phyloP scores from a whole-genome alignment of 2,888 invertebrate species.

The Napeogenes sylphis region DNA sequence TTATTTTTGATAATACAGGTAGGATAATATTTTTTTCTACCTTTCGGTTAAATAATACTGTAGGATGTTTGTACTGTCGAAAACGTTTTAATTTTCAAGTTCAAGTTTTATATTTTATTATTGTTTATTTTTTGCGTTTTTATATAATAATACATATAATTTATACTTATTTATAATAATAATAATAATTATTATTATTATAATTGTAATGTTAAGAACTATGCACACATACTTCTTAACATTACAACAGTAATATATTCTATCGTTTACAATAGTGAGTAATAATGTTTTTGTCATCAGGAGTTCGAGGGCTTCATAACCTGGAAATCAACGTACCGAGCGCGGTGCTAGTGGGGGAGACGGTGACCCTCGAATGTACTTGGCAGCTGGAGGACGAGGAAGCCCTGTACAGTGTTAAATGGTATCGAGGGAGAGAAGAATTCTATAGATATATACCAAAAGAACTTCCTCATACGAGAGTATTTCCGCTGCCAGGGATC shows the following conservation, averaged over 20 bases:
- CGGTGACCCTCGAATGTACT: conserved; percentile 84
- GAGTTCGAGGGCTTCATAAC: conserved; percentile 80
- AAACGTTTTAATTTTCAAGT: no score
- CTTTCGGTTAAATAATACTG: neutral
- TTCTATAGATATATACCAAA: conserved; percentile 90
- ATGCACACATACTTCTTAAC: no score
- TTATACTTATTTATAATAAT: no score
- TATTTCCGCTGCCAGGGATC: conserved; percentile 82
- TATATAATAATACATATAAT: no score
- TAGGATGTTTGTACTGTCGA: no score
- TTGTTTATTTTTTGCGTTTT: no score
- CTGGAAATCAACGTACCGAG: conserved; percentile 84
- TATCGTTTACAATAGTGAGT: neutral
- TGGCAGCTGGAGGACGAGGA: conserved; percentile 85
- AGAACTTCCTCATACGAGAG: conserved; percentile 84
- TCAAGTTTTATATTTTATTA: no score
- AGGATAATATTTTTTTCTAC: neutral
- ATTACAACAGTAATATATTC: neutral
- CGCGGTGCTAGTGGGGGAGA: conserved; percentile 84
- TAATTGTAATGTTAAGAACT: no score
- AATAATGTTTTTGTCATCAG: conserved; percentile 46
- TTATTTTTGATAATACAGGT: neutral
- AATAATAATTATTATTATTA: no score
- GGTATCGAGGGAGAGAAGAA: conserved; percentile 87
- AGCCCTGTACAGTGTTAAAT: conserved; percentile 87